Conservation (phyloP, 2,888 invertebrate genomes). For the Ramazzottius varieornatus region DNA sequence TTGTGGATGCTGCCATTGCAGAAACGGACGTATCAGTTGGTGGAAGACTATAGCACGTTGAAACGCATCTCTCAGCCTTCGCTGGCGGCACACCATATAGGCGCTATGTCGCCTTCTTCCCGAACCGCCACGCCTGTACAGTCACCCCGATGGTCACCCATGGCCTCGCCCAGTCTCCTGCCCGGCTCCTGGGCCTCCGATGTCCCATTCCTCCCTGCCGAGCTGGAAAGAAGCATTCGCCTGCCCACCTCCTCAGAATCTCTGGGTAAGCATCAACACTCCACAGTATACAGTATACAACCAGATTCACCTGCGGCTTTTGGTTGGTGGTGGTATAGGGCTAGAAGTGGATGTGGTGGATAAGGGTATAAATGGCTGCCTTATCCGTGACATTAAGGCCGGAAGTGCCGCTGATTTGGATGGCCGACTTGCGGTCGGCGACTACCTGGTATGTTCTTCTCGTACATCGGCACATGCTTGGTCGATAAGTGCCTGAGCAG, state of each 20-base stretch:
- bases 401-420: slow-evolving; percentile 31
- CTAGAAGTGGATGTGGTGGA: slow-evolving; percentile 32
- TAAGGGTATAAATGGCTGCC: slow-evolving; percentile 32
- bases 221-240: slow-evolving; percentile 30
- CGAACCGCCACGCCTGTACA: neutral
- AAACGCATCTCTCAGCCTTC: no score
- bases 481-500: neutral
- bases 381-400: slow-evolving; percentile 26
- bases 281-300: no score
- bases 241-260: slow-evolving; percentile 31
- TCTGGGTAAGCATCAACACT: slow-evolving; percentile 29
- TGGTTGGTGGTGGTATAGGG: no score
- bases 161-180: slow-evolving; percentile 10
- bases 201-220: slow-evolving; percentile 25
- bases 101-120: neutral
- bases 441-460: slow-evolving; percentile 26
- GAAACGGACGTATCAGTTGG: no score
- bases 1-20: no score
- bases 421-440: slow-evolving; percentile 31
- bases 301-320: no score
- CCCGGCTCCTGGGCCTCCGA: slow-evolving; percentile 17
- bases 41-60: no score
- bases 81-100: no score
- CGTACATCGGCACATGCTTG: neutral
- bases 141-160: slow-evolving; percentile 6